A percentile compares a stretch with the other conserved stretches of the same genome.
phyloP scores from a whole-genome alignment of 2,797 vertebrate genomes.

The Hylomyscus alleni region DNA sequence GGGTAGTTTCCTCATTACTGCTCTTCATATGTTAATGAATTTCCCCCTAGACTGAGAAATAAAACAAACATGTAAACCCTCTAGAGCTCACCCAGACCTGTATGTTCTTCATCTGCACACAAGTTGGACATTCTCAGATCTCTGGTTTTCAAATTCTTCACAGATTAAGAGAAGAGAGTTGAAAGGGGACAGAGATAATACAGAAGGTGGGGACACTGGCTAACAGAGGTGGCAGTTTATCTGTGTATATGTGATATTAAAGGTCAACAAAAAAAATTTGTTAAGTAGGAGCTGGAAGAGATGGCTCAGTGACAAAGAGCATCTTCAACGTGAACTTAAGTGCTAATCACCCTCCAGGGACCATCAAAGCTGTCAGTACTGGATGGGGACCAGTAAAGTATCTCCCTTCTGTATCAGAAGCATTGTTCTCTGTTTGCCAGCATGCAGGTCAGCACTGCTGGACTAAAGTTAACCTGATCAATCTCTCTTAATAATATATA shows the following conservation, averaged over 20 bases:
- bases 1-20: not conserved
- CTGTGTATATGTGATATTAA: not conserved
- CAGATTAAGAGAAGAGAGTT: not conserved
- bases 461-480: not conserved
- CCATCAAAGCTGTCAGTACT: not conserved
- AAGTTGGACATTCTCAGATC: not conserved
- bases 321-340: not conserved
- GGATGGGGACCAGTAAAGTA: not conserved
- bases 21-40: not conserved
- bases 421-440: not conserved
- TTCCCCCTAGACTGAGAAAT: not conserved
- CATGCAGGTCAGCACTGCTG: not conserved
- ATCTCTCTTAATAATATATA: not conserved
- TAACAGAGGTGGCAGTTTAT: not conserved
- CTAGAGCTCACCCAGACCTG: not conserved
- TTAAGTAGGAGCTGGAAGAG: not conserved
- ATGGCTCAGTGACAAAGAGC: not conserved
- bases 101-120: not conserved
- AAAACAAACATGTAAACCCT: not conserved
- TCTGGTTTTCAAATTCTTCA: not conserved
- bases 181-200: not conserved
- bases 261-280: too few species aligned
- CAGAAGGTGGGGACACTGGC: not conserved
- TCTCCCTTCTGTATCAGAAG: not conserved
- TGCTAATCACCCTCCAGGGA: not conserved